Percentiles rank a stretch among this genome's conserved stretches.
Conservation (phyloP, 2,888 invertebrate species). For the Clunio marinus region DNA sequence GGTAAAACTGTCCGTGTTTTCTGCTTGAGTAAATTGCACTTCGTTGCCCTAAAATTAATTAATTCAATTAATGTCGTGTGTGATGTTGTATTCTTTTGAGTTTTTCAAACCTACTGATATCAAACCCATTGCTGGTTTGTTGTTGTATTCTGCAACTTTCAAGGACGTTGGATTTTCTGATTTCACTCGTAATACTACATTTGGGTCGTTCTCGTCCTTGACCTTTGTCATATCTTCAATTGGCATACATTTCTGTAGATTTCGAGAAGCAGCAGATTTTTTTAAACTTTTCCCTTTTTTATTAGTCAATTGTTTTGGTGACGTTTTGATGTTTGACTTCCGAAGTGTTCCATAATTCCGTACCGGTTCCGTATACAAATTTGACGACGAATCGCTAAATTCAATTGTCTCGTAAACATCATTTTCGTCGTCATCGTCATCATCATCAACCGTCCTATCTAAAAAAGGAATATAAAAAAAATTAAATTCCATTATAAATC, state of each 20-base stretch:
- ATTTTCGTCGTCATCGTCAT: slow-evolving; percentile 18
- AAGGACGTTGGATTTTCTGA: neutral
- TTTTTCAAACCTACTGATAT: slow-evolving; percentile 22
- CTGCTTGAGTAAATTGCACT: slow-evolving; percentile 19
- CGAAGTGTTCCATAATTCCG: slow-evolving; percentile 17
- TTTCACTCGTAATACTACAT: neutral
- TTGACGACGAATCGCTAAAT: slow-evolving; percentile 28
- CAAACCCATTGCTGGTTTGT: too few relatives aligned
- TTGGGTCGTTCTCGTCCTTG: neutral
- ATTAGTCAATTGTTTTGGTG: slow-evolving; percentile 6
- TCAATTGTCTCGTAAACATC: slow-evolving; percentile 34
- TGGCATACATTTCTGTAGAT: slow-evolving; percentile 15
- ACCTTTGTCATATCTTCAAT: neutral
- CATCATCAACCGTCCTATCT: neutral
- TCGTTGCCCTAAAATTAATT: slow-evolving; percentile 27
- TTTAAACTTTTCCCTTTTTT: slow-evolving; percentile 1
- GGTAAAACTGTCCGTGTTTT: slow-evolving; percentile 16
- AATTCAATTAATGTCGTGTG: slow-evolving; percentile 11
- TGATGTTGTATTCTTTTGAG: too few relatives aligned
- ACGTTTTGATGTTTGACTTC: slow-evolving; percentile 16
- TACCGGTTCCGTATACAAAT: slow-evolving; percentile 34
- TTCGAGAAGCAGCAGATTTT: neutral
- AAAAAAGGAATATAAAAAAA: neutral
- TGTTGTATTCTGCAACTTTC: too few relatives aligned
- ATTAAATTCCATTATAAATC: neutral